Base-by-base conservation (phyloP, 2,113 vertebrate genomes). In the Ceuthmochares aereus region DNA sequence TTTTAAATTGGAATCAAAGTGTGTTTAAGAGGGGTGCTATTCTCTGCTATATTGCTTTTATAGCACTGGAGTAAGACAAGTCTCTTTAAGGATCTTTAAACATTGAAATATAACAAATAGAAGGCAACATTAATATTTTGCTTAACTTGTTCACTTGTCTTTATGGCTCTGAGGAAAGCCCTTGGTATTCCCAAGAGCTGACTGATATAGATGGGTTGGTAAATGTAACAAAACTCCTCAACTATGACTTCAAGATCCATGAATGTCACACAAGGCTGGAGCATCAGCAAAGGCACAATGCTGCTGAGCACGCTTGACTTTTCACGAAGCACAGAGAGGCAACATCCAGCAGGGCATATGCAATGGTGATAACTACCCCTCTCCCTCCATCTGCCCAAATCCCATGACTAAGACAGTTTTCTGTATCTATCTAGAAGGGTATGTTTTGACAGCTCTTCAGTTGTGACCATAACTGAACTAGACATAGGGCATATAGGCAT, bases 381-480 rank as follows among this genome's bases (percentile, higher is more conserved):
- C 14, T 3, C 6, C 2, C 14, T 4, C 23, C 22, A 42, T 23
- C 43, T 49, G 47, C 52, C 26, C 20, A 69, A 76, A 78, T 45
- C 15, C 69, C 43, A 51, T 4, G 72, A 77, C 51, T 58, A 74
- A 7, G 13, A 59, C 26, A 68, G 52, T 34, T 79, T 81, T 80
- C 59, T 45, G 8, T 14, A 45, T 80, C 54, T 32, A 2, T 68
- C 45, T 75, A 45, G 30, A 79, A 83, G 34, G 17, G 20, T 52
- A 37, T 72, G 55, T 93, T 96, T 93, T 93, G 87, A 90, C 55
- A 96, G 2, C 36, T 62, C 66, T 59, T 69, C 25, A 25, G 34
- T 94, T 88, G 54, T 94, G 75, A 96, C 47, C 6, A 17, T 84
- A 77, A 97, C 83, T 89, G 89, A 78, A 72, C 25, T 42, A 52